phyloP scores from a whole-genome alignment of 64 coral and sea anemone species.

The Montipora foliosa region DNA sequence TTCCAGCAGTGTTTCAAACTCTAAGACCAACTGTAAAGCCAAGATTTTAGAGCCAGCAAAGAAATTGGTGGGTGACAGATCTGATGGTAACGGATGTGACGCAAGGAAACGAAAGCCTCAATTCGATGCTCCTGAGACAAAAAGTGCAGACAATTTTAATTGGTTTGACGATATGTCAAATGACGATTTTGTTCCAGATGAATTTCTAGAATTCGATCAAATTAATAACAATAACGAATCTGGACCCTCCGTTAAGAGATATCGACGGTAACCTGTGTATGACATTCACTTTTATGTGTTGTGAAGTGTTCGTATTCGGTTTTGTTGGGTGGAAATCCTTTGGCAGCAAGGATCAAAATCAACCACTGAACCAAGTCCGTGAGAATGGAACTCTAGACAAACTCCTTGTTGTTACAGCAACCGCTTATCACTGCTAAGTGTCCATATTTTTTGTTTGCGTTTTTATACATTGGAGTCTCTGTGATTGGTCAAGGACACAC shows the following conservation, averaged over 20 bases:
- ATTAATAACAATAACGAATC: neutral
- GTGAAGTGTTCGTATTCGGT: neutral
- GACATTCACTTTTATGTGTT: neutral
- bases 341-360: neutral
- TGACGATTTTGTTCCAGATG: constrained; percentile 4
- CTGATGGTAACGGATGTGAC: neutral
- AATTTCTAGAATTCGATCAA: neutral
- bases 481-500: neutral
- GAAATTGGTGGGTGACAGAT: neutral
- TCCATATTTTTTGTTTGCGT: too few species aligned
- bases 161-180: constrained; percentile 17
- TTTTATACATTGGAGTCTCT: neutral
- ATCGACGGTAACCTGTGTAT: neutral
- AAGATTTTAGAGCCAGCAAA: neutral
- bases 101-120: constrained; percentile 32
- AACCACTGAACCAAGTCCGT: neutral
- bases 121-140: neutral
- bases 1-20: neutral
- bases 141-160: constrained; percentile 21
- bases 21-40: neutral
- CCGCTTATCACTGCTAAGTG: too few species aligned
- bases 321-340: neutral
- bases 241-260: constrained; percentile 35
- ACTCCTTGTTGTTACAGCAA: neutral
- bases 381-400: neutral